These are phyloP conservation scores for Drosophila parabipectinata DNA, from an alignment of 1,140 invertebrate species.

Conservation along the genomic window DNA sequence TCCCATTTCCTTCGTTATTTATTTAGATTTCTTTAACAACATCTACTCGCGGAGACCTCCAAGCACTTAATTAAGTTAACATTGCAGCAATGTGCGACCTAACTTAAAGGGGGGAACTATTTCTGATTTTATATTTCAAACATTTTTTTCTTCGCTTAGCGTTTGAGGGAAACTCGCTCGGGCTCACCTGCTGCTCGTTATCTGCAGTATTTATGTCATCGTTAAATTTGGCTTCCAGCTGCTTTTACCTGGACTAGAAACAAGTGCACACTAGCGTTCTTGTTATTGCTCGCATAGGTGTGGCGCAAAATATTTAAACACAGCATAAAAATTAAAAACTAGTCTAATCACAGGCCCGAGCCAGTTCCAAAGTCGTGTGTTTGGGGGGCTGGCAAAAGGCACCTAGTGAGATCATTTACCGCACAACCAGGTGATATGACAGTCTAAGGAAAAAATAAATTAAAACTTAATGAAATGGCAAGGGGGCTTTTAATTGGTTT, in stretches of 20 bases:
- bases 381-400: constrained; percentile 18
- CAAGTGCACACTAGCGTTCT: constrained; percentile 45
- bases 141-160: constrained; percentile 6
- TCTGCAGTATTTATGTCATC: constrained; percentile 76
- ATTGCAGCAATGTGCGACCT: constrained; percentile 10
- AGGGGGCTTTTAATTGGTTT: not conserved
- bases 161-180: constrained; percentile 45
- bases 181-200: constrained; percentile 60
- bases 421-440: not conserved
- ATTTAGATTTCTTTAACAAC: not conserved
- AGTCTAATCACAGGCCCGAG: constrained; percentile 65
- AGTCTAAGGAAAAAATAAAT: constrained; percentile 14
- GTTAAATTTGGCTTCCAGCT: constrained; percentile 72
- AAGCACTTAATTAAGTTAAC: constrained; percentile 23
- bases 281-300: constrained; percentile 52
- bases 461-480: not conserved
- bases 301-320: constrained; percentile 76
- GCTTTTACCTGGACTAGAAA: constrained; percentile 53
- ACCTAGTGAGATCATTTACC: constrained; percentile 48
- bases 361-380: constrained; percentile 12
- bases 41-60: constrained; percentile 4
- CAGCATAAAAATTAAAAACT: constrained; percentile 75
- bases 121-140: constrained; percentile 25
- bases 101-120: constrained; percentile 10
- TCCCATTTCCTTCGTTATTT: constrained; percentile 1